Base-by-base conservation (phyloP, 2,888 invertebrate species). In the Parthenolecanium corni region DNA sequence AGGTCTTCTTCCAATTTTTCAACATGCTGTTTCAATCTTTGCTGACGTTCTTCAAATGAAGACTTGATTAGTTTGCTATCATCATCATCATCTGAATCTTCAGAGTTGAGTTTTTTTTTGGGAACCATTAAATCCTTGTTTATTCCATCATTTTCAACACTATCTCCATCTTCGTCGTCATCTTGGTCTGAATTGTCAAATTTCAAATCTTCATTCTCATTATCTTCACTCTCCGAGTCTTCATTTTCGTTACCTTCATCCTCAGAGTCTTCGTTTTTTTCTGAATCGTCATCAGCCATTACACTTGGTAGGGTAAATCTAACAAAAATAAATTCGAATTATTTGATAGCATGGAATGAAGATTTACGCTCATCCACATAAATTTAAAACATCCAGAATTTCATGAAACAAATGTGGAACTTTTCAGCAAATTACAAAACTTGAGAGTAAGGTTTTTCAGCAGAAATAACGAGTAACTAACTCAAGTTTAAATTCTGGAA, bases 41-140 rank as follows among this genome's bases (percentile, higher is more conserved):
- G 82, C 71, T 90, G 85, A 46, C 89, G 77, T 64, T 79, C 71
- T 75, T 93, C 88, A 73, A 86, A 84, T 12, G 83, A 80, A 0
- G 92, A 90, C 68, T 77, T 74, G 6, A 64, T 66, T 49, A 68
- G 67, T 16, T 63, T 62, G 21, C 20, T 42, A 3, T 24, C 21
- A 9, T n/a, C 42, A 18, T 31, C 49, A 16, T n/a, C 20, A 38
- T 44, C 44, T 47, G 24, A 3, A 47, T 64, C 52, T 40, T 58
- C 61, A 44, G 38, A 63, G n/a, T 76, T 74, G 67, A 77, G 74
- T n/a, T n/a, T n/a, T n/a, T 65, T 80, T 77, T 66, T 78, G 79
- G 72, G n/a, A 82, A 82, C 71, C 80, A 78, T 70, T 84, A 67
- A 85, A 49, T 49, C 23, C 18, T 18, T 14, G 18, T 23, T 49